Evolutionary conservation across 2,113 vertebrate species (phyloP).

Genomic region (Cryptotis parvus): DNA sequence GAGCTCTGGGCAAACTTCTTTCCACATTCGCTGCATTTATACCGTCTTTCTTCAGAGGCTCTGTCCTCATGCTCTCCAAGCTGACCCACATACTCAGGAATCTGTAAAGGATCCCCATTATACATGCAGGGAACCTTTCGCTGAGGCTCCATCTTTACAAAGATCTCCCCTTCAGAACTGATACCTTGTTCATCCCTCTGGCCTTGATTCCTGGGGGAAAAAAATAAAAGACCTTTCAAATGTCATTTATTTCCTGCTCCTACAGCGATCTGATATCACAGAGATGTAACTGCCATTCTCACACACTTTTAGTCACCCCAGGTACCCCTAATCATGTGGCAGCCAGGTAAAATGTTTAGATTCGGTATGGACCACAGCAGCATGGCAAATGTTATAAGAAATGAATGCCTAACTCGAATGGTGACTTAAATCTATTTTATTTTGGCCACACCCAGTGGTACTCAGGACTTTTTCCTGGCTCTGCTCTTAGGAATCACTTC

Average conservation of each 20-base stretch:
- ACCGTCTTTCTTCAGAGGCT: not conserved
- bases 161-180: conserved; percentile 29
- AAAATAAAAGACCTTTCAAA: conserved; percentile 49
- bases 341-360: conserved; percentile 16
- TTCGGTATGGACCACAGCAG: not conserved
- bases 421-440: conserved; percentile 1
- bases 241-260: not conserved
- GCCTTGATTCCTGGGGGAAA: conserved; percentile 41
- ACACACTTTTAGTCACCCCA: not conserved
- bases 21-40: conserved; percentile 45
- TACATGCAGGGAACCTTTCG: not conserved
- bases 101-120: conserved; percentile 1
- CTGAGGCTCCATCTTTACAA: conserved; percentile 54
- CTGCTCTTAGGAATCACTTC: no score
- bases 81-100: not conserved
- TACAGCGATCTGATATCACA: not conserved
- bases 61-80: not conserved
- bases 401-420: not conserved
- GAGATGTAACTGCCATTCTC: not conserved
- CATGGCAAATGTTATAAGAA: not conserved
- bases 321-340: not conserved
- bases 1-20: conserved; percentile 65
- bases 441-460: no score
- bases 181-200: conserved; percentile 3
- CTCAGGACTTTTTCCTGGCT: no score